Base-by-base conservation (phyloP, 37 sponge, comb jelly and placozoan genomes). In the Beroe ovata region DNA sequence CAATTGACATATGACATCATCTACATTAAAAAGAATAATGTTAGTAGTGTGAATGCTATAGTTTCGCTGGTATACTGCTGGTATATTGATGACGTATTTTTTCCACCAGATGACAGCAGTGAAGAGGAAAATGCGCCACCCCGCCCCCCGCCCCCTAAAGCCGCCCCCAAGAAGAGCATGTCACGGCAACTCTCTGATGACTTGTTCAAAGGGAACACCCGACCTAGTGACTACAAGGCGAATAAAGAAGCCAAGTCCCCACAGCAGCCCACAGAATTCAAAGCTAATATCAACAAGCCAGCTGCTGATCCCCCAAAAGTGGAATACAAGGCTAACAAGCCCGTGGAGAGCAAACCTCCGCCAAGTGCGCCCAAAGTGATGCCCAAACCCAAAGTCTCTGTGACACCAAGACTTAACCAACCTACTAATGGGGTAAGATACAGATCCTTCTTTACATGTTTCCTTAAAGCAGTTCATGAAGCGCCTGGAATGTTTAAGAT, bases 111-210 rank as follows among this genome's bases (percentile, higher is more conserved):
- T 0, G 33, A 29, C 22, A 77, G 84, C 41, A 41, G 54, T 21
- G 84, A 77, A 54, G 84, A 77, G 26, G 84, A 77, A 54, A 77
- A 77, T 40, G 84, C 84, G 3, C 84, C 84, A 1, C 84, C 84
- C 1, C 84, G 84, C 18, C 84, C 84, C 38, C 84, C 84, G 8
- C 84, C 84, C 54, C 84, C 84, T 6, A 77, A 25, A 77, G 84
- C 84, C 1, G 35, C 84, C 25, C 84, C 84, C 41, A 39, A 42
- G 38, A 77, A 77, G 54, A 77, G 84, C 54, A 25, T 66, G 36
- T 66, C 69, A 34, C 29, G 69, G 34, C 35, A 32, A 33, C 25
- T 66, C 8, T 66, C 69, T 33, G 69, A 30, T 25, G 69, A 66
- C 30, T 30, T 66, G 35, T 66, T 66, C 36, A 66, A 66, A 16